A percentile compares a stretch with the other conserved stretches of the same genome.
phyloP scores from a whole-genome alignment of 2,888 invertebrate species.

The Acrobasis suavella region DNA sequence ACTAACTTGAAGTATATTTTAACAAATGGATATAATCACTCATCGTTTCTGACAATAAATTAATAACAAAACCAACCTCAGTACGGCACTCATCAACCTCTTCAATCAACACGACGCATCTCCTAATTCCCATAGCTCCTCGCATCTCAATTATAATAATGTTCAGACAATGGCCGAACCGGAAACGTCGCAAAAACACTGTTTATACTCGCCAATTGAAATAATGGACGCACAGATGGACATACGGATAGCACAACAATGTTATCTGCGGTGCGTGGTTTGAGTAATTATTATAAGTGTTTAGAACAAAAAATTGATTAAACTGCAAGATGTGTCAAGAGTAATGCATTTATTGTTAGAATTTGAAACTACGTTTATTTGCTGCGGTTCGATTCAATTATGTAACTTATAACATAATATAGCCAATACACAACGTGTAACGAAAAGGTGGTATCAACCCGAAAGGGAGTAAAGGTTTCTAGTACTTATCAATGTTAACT shows the following conservation, averaged over 20 bases:
- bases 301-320: constrained; percentile 11
- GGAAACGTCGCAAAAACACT: constrained; percentile 12
- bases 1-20: too few relatives aligned
- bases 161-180: constrained; percentile 13
- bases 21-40: too few relatives aligned
- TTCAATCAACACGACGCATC: constrained; percentile 13
- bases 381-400: too few relatives aligned
- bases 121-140: background rate
- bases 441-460: too few relatives aligned
- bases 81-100: background rate
- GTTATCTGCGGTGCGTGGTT: constrained; percentile 18
- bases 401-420: too few relatives aligned
- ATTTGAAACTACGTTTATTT: background rate
- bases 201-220: constrained; percentile 4
- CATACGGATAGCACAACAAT: constrained; percentile 14
- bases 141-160: constrained; percentile 8
- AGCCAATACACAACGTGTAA: too few relatives aligned
- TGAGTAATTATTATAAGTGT: constrained; percentile 18
- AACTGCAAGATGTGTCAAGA: background rate
- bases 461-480: too few relatives aligned
- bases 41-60: too few relatives aligned
- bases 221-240: constrained; percentile 12
- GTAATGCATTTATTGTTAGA: background rate
- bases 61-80: too few relatives aligned
- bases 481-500: too few relatives aligned